Percentiles rank a stretch among this genome's conserved stretches.
Conservation (phyloP, 2,113 vertebrate species). For the Centrocercus urophasianus region DNA sequence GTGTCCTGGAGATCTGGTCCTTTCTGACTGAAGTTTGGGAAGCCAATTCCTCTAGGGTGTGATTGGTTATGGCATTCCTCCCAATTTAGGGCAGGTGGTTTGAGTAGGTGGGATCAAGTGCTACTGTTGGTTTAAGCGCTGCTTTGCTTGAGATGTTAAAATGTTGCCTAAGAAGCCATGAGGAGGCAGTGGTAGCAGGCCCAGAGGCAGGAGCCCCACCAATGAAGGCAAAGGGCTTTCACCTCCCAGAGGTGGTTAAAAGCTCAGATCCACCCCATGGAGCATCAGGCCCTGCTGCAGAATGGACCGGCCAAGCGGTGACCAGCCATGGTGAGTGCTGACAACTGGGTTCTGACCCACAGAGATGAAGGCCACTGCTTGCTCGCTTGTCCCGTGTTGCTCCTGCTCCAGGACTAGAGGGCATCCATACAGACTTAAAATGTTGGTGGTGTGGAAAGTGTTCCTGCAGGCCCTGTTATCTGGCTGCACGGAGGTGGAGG, state of each 20-base stretch:
- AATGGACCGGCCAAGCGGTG: too few species aligned
- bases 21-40: background rate
- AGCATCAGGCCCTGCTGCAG: background rate
- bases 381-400: background rate
- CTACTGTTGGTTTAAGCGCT: background rate
- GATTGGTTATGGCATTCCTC: background rate
- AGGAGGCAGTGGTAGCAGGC: background rate
- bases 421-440: background rate
- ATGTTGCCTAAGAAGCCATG: background rate
- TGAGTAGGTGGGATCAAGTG: background rate
- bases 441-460: background rate
- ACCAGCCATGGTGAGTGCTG: background rate
- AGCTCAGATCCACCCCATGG: background rate
- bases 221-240: background rate
- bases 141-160: background rate
- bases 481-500: background rate
- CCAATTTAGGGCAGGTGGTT: background rate
- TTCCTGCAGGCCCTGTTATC: background rate
- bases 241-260: background rate
- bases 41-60: background rate
- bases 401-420: background rate
- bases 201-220: background rate
- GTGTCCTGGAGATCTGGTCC: background rate
- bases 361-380: background rate
- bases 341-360: background rate